A percentile compares a stretch with the other conserved stretches of the same genome.
Evolutionary conservation across 2,888 invertebrate genomes (phyloP).

Genomic region (Megastigmus dorsalis): DNA sequence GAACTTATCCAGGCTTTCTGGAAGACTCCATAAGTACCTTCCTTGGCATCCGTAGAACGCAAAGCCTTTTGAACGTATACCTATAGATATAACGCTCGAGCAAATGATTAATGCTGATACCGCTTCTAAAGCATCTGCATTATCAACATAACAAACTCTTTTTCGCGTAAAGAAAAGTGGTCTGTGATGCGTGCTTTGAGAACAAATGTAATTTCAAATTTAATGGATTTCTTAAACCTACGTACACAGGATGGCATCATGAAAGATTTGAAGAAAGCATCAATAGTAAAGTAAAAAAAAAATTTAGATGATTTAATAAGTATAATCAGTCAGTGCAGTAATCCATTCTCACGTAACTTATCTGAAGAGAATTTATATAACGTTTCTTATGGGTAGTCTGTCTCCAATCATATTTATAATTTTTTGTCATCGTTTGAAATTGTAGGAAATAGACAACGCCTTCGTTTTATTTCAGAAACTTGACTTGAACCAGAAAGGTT

Average conservation of each 20-base stretch:
- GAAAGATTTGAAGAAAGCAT: conserved; percentile 47
- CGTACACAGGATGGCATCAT: conserved; percentile 57
- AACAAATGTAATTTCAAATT: too few species aligned
- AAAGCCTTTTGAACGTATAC: conserved; percentile 40
- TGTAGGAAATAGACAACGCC: conserved; percentile 56
- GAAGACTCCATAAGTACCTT: conserved; percentile 18
- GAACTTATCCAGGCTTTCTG: conserved; percentile 25
- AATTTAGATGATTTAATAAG: conserved; percentile 53
- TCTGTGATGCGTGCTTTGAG: conserved; percentile 53
- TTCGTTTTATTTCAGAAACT: too few species aligned
- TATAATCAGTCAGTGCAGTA: conserved; percentile 56
- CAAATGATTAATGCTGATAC: conserved; percentile 45
- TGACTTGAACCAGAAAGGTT: conserved; percentile 58
- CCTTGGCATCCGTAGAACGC: conserved; percentile 33
- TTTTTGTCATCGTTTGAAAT: conserved; percentile 59
- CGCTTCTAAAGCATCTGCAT: conserved; percentile 59
- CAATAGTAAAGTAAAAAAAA: conserved; percentile 52
- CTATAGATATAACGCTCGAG: conserved; percentile 15
- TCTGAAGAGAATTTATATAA: conserved; percentile 59
- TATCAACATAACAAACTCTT: conserved; percentile 40
- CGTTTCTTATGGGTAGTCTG: conserved; percentile 59
- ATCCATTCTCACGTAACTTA: conserved; percentile 58
- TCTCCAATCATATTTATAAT: conserved; percentile 55
- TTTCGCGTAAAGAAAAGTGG: conserved; percentile 58
- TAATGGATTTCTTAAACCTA: conserved; percentile 48